phyloP scores from a whole-genome alignment of 2,888 invertebrate species.

The Mythimna vitellina region DNA sequence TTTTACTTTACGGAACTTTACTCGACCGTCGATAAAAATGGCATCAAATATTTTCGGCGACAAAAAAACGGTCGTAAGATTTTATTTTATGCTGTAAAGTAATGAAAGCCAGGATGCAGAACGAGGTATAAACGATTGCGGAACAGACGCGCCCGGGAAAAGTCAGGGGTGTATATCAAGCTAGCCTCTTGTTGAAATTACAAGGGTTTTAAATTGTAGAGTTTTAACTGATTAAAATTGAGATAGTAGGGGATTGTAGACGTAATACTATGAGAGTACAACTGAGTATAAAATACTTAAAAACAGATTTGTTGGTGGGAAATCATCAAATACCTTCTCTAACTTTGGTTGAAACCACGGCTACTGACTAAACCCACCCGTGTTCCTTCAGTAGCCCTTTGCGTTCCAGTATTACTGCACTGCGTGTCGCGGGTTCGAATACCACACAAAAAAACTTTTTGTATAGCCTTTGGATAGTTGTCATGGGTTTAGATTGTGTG shows the following conservation, averaged over 20 bases:
- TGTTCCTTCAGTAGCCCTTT: too few relatives aligned
- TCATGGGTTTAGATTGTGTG: too few relatives aligned
- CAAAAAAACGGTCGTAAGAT: conserved; percentile 57
- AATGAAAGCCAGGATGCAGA: conserved; percentile 46
- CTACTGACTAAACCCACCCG: too few relatives aligned
- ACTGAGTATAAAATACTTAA: not conserved
- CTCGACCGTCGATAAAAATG: conserved; percentile 62
- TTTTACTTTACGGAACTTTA: conserved; percentile 28
- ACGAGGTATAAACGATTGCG: conserved; percentile 28
- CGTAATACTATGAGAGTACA: not conserved
- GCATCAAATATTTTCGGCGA: conserved; percentile 59
- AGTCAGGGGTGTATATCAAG: not conserved
- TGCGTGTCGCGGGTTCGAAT: too few relatives aligned
- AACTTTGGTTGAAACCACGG: too few relatives aligned
- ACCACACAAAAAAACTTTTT: too few relatives aligned
- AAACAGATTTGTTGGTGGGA: too few relatives aligned
- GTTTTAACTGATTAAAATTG: conserved; percentile 10
- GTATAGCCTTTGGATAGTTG: too few relatives aligned
- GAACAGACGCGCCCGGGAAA: not conserved
- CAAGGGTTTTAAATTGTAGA: not conserved
- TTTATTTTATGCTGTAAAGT: conserved; percentile 63
- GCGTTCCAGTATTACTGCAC: too few relatives aligned
- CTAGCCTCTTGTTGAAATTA: not conserved
- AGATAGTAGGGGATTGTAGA: not conserved
- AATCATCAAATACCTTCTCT: too few relatives aligned